phyloP scores from a whole-genome alignment of 2,797 vertebrate species.

The Poecilia picta region DNA sequence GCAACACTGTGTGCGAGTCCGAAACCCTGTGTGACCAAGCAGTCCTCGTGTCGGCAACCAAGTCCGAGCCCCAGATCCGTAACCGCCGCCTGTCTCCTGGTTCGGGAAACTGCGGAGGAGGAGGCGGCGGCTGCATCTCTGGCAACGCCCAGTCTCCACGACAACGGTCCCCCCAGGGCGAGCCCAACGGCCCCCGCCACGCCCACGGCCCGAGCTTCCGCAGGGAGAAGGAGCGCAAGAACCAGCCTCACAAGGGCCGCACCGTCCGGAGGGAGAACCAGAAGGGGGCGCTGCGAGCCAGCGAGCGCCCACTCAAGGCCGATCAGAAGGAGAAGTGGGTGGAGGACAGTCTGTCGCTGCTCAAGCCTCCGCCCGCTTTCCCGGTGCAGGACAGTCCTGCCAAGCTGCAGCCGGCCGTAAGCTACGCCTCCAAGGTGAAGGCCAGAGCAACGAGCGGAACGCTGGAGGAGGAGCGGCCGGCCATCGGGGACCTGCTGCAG shows the following conservation, averaged over 20 bases:
- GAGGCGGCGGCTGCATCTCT: constrained; percentile 79
- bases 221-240: constrained; percentile 75
- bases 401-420: constrained; percentile 86
- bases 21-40: constrained; percentile 84
- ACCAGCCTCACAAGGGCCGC: constrained; percentile 74
- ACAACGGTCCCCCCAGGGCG: constrained; percentile 64
- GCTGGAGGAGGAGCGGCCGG: constrained; percentile 78
- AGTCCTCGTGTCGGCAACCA: constrained; percentile 82
- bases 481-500: constrained; percentile 86
- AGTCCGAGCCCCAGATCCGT: constrained; percentile 84
- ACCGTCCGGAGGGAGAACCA: constrained; percentile 73
- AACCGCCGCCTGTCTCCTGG: constrained; percentile 85
- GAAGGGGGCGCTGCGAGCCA: constrained; percentile 44
- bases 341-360: constrained; percentile 83
- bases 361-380: constrained; percentile 86
- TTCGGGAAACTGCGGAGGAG: constrained; percentile 80
- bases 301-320: constrained; percentile 62
- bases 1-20: constrained; percentile 82
- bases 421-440: constrained; percentile 90
- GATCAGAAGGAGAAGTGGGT: constrained; percentile 80
- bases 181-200: constrained; percentile 50
- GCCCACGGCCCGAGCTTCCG: constrained; percentile 56
- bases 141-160: constrained; percentile 60
- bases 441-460: constrained; percentile 70
- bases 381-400: constrained; percentile 89